Evolutionary conservation across 2,888 invertebrate species (phyloP).

Genomic region (Imbricaverruca yamaguchii): DNA sequence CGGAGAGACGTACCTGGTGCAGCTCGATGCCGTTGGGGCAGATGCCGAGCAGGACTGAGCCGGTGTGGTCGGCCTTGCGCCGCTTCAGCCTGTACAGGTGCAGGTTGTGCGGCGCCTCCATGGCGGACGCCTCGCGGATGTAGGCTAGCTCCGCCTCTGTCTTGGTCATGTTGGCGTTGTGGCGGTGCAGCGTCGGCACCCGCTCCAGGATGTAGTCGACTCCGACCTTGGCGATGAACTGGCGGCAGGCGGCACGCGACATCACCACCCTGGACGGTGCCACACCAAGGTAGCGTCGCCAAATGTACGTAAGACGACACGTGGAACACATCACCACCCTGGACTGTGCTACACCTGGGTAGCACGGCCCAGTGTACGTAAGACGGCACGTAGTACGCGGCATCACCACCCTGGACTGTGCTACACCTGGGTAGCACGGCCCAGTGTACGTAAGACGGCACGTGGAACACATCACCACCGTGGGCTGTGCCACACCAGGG

Average conservation of each 20-base stretch:
- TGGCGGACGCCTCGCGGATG: conserved; percentile 76
- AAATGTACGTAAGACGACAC: too few relatives aligned
- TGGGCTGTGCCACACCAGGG: too few relatives aligned
- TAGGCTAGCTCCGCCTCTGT: conserved; percentile 78
- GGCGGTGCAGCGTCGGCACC: conserved; percentile 69
- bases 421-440: too few relatives aligned
- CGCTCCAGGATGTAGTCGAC: conserved; percentile 47
- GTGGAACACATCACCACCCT: too few relatives aligned
- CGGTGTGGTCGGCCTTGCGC: conserved; percentile 46
- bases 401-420: too few relatives aligned
- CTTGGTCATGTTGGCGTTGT: conserved; percentile 67
- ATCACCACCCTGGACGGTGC: too few relatives aligned
- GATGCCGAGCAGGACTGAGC: conserved; percentile 71
- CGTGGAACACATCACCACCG: too few relatives aligned
- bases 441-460: too few relatives aligned
- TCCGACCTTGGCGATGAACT: conserved; percentile 49
- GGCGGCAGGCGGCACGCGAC: background rate
- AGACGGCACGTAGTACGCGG: too few relatives aligned
- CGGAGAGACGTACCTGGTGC: conserved; percentile 50
- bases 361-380: too few relatives aligned
- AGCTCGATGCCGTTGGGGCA: conserved; percentile 88
- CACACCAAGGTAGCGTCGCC: too few relatives aligned
- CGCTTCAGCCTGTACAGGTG: conserved; percentile 67
- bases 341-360: too few relatives aligned
- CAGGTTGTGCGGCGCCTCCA: conserved; percentile 76